phyloP scores from a whole-genome alignment of 2,113 vertebrate species.

The Entosphenus tridentatus region DNA sequence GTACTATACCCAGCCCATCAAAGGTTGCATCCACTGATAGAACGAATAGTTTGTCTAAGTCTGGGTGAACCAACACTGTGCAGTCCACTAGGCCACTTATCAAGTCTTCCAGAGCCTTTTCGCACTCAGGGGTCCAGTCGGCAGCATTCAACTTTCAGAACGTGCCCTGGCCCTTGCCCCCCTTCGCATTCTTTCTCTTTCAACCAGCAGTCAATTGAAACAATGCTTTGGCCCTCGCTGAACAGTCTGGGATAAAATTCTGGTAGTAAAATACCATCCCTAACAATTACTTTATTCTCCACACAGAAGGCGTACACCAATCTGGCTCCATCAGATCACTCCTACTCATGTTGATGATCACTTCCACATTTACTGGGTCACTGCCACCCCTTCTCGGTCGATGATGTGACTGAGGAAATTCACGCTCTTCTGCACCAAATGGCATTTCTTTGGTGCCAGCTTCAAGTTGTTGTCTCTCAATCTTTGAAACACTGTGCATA shows the following conservation, averaged over 20 bases:
- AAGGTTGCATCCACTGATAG: constrained; percentile 8
- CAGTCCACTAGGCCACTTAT: constrained; percentile 7
- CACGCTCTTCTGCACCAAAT: constrained; percentile 6
- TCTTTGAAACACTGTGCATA: constrained; percentile 8
- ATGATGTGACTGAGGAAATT: constrained; percentile 7
- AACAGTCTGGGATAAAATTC: constrained; percentile 10
- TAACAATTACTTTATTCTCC: constrained; percentile 11
- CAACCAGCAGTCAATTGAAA: constrained; percentile 10
- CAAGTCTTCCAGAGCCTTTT: not conserved
- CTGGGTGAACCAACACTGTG: constrained; percentile 9
- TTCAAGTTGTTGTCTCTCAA: constrained; percentile 8
- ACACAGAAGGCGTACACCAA: constrained; percentile 7
- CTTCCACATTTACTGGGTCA: constrained; percentile 9
- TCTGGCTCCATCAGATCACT: not conserved
- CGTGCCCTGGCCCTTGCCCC: too few relatives aligned
- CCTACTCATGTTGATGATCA: not conserved
- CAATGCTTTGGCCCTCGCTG: constrained; percentile 1
- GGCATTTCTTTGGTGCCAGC: constrained; percentile 9
- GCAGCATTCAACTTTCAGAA: not conserved
- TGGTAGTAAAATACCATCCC: constrained; percentile 12
- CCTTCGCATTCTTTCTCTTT: not conserved
- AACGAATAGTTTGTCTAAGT: constrained; percentile 7
- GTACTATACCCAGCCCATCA: constrained; percentile 7
- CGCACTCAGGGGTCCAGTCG: constrained; percentile 8
- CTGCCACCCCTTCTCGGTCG: constrained; percentile 7